Conservation (phyloP, 2,888 invertebrate genomes). For the Tachina grossa region DNA sequence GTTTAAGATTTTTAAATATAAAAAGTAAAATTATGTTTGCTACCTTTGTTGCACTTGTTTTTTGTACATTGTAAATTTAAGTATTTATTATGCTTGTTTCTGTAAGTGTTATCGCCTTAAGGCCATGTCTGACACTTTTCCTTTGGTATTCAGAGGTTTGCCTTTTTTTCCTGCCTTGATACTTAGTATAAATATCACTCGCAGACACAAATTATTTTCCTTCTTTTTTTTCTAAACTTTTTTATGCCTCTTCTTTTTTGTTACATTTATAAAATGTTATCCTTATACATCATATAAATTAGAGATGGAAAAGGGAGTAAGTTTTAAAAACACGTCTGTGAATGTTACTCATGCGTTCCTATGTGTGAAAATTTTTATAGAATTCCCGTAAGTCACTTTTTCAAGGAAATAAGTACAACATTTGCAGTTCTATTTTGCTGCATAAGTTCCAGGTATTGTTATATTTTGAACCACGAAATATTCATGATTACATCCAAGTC, state of each 20-base stretch:
- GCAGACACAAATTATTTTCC: conserved; percentile 54
- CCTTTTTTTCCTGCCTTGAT: background rate
- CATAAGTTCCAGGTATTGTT: too few species aligned
- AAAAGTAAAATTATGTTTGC: background rate
- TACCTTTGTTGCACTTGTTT: background rate
- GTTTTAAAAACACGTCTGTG: too few species aligned
- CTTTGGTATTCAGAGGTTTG: conserved; percentile 1
- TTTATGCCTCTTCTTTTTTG: background rate
- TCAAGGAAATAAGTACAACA: too few species aligned
- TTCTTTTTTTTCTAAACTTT: conserved; percentile 7
- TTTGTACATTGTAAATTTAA: background rate
- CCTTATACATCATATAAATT: background rate
- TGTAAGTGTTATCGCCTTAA: conserved; percentile 64
- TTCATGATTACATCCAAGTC: too few species aligned
- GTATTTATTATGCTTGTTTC: conserved; percentile 37
- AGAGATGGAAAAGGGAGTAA: background rate
- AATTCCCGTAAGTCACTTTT: too few species aligned
- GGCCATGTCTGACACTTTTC: conserved; percentile 67
- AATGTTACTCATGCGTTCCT: too few species aligned
- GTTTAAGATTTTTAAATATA: background rate
- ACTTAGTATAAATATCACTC: conserved; percentile 42
- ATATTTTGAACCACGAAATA: too few species aligned
- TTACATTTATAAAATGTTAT: conserved; percentile 33
- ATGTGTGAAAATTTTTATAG: too few species aligned
- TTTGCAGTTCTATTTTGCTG: too few species aligned